A percentile compares a stretch with the other conserved stretches of the same genome.
Conservation (phyloP, 2,888 invertebrate species). For the Plebejus melissa region DNA sequence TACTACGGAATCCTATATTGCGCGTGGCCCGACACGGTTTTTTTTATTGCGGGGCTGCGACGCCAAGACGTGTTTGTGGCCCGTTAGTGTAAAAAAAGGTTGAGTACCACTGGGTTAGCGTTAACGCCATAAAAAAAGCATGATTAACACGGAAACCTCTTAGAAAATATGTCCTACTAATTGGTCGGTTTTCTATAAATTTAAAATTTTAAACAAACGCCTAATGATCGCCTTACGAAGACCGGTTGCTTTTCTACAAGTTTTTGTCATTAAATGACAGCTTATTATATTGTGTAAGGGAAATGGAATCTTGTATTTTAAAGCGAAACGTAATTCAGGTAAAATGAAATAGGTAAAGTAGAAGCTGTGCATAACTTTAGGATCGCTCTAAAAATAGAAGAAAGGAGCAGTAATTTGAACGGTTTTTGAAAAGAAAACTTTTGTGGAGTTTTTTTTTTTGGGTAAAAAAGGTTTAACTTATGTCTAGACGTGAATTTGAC, state of each 20-base stretch:
- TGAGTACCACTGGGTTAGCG: too few species aligned
- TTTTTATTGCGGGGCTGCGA: too few species aligned
- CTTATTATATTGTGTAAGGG: constrained; percentile 13
- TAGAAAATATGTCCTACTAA: constrained; percentile 29
- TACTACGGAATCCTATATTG: too few species aligned
- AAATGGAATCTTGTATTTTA: constrained; percentile 13
- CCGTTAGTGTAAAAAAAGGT: too few species aligned
- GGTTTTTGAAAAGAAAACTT: background rate
- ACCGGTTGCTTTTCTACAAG: constrained; percentile 11
- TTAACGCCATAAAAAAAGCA: background rate
- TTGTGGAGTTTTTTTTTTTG: background rate
- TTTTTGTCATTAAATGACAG: constrained; percentile 12
- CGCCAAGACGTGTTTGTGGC: too few species aligned
- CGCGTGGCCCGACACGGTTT: too few species aligned
- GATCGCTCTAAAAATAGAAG: background rate
- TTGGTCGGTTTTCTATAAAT: constrained; percentile 37
- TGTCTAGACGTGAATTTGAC: too few species aligned
- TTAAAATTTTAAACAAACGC: constrained; percentile 39
- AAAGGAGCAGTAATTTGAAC: background rate
- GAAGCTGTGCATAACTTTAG: background rate
- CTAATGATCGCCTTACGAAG: constrained; percentile 36
- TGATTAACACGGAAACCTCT: constrained; percentile 1
- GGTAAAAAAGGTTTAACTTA: too few species aligned
- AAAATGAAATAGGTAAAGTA: background rate
- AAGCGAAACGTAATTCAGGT: background rate